Evolutionary conservation across 2,113 vertebrate species (phyloP).

Genomic region (Phoxinus phoxinus): DNA sequence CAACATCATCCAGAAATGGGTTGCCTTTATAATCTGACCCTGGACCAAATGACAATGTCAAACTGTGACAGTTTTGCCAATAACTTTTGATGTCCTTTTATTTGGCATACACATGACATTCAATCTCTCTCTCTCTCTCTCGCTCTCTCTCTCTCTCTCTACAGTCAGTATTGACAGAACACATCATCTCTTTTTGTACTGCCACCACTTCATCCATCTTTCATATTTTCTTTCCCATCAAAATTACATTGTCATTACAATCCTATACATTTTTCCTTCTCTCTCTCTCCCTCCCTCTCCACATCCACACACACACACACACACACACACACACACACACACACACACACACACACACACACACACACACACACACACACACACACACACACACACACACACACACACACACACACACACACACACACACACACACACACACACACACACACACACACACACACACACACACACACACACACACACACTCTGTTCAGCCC

Average conservation of each 20-base stretch:
- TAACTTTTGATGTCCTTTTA: not conserved
- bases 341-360: no score
- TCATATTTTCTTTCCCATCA: not conserved
- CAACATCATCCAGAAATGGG: not conserved
- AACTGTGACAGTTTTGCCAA: not conserved
- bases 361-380: no score
- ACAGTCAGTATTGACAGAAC: not conserved
- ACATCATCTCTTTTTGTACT: not conserved
- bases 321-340: no score
- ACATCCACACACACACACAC: no score
- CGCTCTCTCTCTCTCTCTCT: not conserved
- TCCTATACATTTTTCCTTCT: no score
- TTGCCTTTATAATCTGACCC: constrained; percentile 8
- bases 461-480: no score
- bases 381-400: no score
- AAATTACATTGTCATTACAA: not conserved
- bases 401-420: no score
- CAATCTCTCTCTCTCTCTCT: not conserved
- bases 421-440: no score
- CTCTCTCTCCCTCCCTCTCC: no score
- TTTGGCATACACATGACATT: not conserved
- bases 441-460: no score
- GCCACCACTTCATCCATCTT: not conserved
- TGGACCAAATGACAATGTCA: not conserved
- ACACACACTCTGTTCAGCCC: not conserved